Conservation (phyloP, 1,140 invertebrate species). For the Solenopsis fugax region DNA sequence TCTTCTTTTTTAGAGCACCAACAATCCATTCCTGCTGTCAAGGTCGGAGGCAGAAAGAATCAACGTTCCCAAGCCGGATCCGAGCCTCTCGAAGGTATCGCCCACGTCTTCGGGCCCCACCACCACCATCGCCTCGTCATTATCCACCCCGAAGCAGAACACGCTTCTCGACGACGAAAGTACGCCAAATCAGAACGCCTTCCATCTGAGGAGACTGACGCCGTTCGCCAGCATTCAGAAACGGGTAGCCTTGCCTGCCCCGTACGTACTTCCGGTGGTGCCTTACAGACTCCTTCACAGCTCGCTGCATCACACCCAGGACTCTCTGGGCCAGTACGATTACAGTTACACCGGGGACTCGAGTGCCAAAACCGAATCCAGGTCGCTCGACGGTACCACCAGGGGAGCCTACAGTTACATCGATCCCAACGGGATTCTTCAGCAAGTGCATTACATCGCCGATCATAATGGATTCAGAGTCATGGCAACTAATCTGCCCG, state of each 20-base stretch:
- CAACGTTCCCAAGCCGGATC: constrained; percentile 75
- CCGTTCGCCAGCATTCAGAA: constrained; percentile 38
- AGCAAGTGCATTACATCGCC: constrained; percentile 90
- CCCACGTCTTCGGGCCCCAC: not conserved
- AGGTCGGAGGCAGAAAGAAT: constrained; percentile 74
- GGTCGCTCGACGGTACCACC: constrained; percentile 89
- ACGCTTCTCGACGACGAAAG: not conserved
- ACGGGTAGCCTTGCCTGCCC: constrained; percentile 57
- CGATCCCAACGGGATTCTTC: constrained; percentile 90
- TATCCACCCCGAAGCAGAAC: constrained; percentile 1
- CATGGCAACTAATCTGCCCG: constrained; percentile 89
- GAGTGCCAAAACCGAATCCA: constrained; percentile 89
- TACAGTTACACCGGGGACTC: constrained; percentile 90
- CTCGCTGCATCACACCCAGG: constrained; percentile 88
- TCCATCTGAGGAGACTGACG: constrained; percentile 15
- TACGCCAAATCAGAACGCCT: constrained; percentile 12
- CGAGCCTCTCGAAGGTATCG: constrained; percentile 50
- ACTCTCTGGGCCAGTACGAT: constrained; percentile 88
- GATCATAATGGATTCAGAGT: constrained; percentile 90
- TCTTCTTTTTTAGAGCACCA: constrained; percentile 38
- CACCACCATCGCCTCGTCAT: not conserved
- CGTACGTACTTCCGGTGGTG: constrained; percentile 78
- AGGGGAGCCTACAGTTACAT: constrained; percentile 91
- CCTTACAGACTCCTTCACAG: constrained; percentile 81
- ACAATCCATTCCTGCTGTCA: constrained; percentile 76